Conservation (phyloP, 2,888 invertebrate species). For the Yponomeuta sedellus region DNA sequence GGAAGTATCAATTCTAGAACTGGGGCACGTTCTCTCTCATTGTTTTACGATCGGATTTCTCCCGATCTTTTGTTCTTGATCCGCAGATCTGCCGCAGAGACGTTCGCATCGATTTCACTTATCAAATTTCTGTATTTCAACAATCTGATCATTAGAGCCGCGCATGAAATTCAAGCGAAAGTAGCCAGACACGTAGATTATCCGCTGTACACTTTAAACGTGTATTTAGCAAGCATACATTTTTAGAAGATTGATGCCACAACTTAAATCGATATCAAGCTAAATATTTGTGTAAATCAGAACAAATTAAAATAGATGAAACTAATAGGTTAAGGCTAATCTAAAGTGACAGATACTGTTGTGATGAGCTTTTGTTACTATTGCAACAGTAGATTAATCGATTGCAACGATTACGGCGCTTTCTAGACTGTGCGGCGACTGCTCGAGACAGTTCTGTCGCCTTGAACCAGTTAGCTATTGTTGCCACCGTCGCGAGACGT, state of each 20-base stretch:
- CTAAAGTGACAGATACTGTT: not conserved
- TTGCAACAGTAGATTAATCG: conserved; percentile 1
- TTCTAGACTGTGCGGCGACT: not conserved
- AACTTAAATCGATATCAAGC: not conserved
- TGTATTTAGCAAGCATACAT: not conserved
- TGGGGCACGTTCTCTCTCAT: not conserved
- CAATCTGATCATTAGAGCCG: not conserved
- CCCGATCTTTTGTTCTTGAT: not conserved
- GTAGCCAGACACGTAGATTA: not conserved
- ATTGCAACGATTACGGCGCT: not conserved
- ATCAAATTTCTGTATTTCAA: not conserved
- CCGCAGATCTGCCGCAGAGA: not conserved
- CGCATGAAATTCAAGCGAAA: not conserved
- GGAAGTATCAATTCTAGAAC: not conserved
- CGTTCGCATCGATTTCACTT: not conserved
- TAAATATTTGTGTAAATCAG: not conserved
- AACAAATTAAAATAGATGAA: not conserved
- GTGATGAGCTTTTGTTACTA: not conserved
- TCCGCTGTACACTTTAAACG: not conserved
- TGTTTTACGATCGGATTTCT: not conserved
- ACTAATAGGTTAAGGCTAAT: not conserved
- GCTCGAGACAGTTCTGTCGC: conserved; percentile 35
- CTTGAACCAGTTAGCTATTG: conserved; percentile 59
- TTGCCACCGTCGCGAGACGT: conserved; percentile 12
- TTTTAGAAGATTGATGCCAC: not conserved